Conservation (phyloP, 2,797 vertebrate genomes). For the Acanthiza pusilla region DNA sequence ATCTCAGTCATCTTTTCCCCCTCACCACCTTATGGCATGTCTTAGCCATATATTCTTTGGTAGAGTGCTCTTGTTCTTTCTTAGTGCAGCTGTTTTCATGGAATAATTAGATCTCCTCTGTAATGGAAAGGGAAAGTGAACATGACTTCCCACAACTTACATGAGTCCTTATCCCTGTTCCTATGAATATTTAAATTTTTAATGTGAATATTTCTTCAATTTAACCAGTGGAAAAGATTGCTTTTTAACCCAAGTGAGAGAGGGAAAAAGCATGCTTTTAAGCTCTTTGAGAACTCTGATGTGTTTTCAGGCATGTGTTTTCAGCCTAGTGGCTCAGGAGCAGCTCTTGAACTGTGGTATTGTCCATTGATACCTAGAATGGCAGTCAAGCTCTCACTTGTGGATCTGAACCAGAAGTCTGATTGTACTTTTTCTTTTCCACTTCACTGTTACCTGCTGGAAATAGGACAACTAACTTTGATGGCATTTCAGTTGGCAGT, state of each 20-base stretch:
- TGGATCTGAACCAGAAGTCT: neutral
- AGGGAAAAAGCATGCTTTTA: neutral
- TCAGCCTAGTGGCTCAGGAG: neutral
- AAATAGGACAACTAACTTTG: neutral
- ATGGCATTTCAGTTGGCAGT: neutral
- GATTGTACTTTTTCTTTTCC: neutral
- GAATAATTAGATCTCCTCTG: neutral
- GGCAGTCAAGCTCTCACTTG: neutral
- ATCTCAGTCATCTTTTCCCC: neutral
- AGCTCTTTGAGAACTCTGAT: neutral
- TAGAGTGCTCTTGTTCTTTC: neutral
- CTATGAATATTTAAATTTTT: conserved; percentile 14
- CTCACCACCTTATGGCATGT: neutral
- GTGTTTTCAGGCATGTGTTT: neutral
- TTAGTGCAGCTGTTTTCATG: neutral
- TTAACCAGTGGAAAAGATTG: neutral
- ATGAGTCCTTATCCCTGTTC: neutral
- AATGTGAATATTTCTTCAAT: neutral
- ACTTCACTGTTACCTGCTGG: neutral
- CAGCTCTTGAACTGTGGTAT: neutral
- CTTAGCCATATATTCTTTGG: neutral
- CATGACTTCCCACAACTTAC: neutral
- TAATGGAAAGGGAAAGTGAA: neutral
- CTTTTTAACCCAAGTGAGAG: neutral
- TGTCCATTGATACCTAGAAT: neutral